Percentiles rank a stretch among this genome's conserved stretches.
phyloP scores from a whole-genome alignment of 2,797 vertebrate species.

The Sardinella longiceps region DNA sequence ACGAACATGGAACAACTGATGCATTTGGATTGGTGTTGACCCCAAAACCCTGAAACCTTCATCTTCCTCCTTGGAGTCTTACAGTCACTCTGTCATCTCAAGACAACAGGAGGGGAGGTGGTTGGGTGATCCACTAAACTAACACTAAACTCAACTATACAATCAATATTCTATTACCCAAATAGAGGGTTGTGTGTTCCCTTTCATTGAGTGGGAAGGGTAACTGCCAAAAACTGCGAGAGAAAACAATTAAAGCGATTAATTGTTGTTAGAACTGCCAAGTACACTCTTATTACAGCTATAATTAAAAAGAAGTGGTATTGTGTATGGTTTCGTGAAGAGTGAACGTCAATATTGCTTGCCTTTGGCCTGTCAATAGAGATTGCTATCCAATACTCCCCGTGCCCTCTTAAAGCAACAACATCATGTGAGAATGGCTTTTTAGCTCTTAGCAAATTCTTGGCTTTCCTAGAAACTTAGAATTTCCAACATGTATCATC shows the following conservation, averaged over 20 bases:
- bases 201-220: conserved; percentile 9
- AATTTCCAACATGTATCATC: too few relatives aligned
- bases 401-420: neutral
- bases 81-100: conserved; percentile 19
- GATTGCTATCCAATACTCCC: neutral
- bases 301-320: neutral
- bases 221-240: conserved; percentile 8
- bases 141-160: conserved; percentile 40
- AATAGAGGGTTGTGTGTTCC: conserved; percentile 33
- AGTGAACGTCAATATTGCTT: neutral
- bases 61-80: conserved; percentile 13
- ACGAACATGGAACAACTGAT: conserved; percentile 50
- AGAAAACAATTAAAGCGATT: conserved; percentile 23
- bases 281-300: neutral
- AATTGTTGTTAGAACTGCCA: neutral
- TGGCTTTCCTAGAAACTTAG: too few relatives aligned
- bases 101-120: too few relatives aligned
- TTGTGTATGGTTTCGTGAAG: neutral
- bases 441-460: too few relatives aligned
- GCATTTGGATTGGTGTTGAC: conserved; percentile 37
- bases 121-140: too few relatives aligned
- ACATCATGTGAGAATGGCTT: too few relatives aligned
- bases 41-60: conserved; percentile 17
- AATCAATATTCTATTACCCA: conserved; percentile 60
- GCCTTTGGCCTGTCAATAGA: neutral